phyloP scores from a whole-genome alignment of 2,888 invertebrate species.

The Balanococcus diminutus region DNA sequence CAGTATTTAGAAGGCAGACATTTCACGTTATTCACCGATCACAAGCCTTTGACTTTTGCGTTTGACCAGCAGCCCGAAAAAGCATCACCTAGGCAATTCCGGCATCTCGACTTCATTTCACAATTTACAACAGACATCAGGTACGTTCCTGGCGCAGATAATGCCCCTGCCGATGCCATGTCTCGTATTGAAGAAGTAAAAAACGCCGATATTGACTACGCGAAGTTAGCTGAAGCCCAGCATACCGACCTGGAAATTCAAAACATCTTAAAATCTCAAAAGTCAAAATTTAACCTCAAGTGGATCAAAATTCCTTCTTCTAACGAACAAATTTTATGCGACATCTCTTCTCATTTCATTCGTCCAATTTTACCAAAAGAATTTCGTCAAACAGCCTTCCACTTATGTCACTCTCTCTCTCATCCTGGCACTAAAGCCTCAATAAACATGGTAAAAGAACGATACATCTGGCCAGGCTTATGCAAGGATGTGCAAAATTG shows the following conservation, averaged over 20 bases:
- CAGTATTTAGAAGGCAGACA: no score
- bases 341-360: constrained; percentile 57
- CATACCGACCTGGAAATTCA: constrained; percentile 7
- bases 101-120: no score
- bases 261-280: neutral
- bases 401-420: constrained; percentile 58
- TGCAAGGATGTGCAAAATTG: constrained; percentile 60
- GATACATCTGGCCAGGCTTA: constrained; percentile 61
- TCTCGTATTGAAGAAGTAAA: constrained; percentile 52
- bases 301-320: neutral
- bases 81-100: constrained; percentile 31
- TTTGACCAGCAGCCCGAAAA: constrained; percentile 53
- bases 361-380: constrained; percentile 50
- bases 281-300: constrained; percentile 53
- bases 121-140: constrained; percentile 56
- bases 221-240: neutral
- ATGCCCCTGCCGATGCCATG: constrained; percentile 51
- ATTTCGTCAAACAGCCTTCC: constrained; percentile 47
- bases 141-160: constrained; percentile 48
- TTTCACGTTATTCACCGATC: no score
- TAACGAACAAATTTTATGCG: constrained; percentile 32
- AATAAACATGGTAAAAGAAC: constrained; percentile 60
- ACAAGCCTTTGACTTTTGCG: constrained; percentile 56
- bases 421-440: constrained; percentile 59
- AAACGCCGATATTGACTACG: constrained; percentile 51